Conservation (phyloP, 2,888 invertebrate species). For the Eueremaeus valkanovi region DNA sequence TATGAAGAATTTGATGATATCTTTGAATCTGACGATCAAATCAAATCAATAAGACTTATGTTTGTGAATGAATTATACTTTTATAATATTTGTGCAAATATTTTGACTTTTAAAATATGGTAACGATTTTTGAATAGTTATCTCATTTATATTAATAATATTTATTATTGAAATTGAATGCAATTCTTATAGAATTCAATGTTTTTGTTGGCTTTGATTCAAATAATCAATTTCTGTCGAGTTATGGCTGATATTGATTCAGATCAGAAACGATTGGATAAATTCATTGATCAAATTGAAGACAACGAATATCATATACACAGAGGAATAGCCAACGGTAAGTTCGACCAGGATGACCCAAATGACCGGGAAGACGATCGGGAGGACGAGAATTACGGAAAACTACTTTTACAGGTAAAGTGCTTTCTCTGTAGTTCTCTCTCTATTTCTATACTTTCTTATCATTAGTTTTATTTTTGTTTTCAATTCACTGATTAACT, state of each 20-base stretch:
- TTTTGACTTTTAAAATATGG: too few species aligned
- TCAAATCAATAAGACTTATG: too few species aligned
- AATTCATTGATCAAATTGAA: background rate
- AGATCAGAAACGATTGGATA: background rate
- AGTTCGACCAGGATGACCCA: background rate
- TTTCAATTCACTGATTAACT: too few species aligned
- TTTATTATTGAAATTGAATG: background rate
- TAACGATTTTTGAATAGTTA: too few species aligned
- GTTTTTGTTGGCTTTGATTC: background rate
- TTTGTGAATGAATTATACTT: too few species aligned
- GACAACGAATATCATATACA: background rate
- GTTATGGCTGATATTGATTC: background rate
- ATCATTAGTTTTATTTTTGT: too few species aligned
- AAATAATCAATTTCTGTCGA: background rate
- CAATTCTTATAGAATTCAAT: background rate
- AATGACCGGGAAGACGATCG: background rate
- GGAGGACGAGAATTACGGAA: background rate
- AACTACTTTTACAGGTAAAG: background rate
- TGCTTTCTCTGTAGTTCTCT: too few species aligned
- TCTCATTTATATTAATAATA: too few species aligned
- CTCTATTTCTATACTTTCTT: too few species aligned
- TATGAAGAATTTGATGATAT: background rate
- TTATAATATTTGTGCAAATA: too few species aligned
- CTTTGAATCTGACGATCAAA: background rate
- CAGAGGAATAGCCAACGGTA: background rate